These are phyloP conservation scores for Lepidochrysops patricia DNA, from an alignment of 2,888 invertebrate genomes.

Conservation along the genomic window DNA sequence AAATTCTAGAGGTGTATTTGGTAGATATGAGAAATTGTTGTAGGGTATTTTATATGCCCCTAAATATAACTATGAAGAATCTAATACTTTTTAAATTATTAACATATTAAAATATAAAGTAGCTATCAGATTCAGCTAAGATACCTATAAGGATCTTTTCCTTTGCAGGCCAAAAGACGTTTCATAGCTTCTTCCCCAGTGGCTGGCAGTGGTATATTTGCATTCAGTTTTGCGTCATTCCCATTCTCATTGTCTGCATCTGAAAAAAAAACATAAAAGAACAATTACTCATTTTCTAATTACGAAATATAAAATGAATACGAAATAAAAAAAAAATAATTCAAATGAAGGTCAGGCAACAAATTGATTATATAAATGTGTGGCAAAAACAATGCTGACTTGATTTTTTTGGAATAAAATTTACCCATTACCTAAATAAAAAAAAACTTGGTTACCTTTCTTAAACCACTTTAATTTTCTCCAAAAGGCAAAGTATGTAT, in stretches of 20 bases:
- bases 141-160: constrained; percentile 95
- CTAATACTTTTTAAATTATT: no score
- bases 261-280: constrained; percentile 23
- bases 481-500: constrained; percentile 76
- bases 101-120: no score
- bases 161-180: constrained; percentile 91
- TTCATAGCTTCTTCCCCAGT: constrained; percentile 97
- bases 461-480: constrained; percentile 70
- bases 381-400: neutral
- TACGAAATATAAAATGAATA: neutral
- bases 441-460: no score
- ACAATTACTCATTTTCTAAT: neutral
- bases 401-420: neutral
- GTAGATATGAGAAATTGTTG: no score
- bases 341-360: neutral
- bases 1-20: no score
- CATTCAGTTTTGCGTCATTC: constrained; percentile 52
- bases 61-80: no score
- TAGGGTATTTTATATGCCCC: no score
- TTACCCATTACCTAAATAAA: no score
- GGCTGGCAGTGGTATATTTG: constrained; percentile 87
- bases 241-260: constrained; percentile 51
- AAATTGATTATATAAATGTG: neutral
- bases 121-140: no score
- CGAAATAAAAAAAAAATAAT: neutral